Evolutionary conservation across 2,113 vertebrate genomes (phyloP).

Genomic region (Coturnix japonica): DNA sequence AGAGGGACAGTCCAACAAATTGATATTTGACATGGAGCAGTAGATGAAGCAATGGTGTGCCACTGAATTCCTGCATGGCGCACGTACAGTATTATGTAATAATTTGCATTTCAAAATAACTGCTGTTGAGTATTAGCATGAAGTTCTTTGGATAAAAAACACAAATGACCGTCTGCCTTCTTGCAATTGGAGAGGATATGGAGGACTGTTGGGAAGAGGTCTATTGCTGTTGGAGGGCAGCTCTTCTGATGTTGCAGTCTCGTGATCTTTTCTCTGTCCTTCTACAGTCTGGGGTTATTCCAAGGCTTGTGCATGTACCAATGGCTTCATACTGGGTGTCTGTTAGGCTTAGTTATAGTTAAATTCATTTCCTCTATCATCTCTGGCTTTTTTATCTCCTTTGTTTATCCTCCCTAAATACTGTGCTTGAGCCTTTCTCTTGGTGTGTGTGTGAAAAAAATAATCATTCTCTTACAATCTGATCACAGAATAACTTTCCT

Average conservation of each 20-base stretch:
- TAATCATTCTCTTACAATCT: neutral
- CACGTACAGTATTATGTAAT: neutral
- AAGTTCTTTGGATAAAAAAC: neutral
- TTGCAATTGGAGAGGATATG: neutral
- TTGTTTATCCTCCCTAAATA: neutral
- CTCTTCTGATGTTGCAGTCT: neutral
- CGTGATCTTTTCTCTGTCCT: neutral
- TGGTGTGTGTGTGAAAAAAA: fast-evolving
- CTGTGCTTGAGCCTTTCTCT: neutral
- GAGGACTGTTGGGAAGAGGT: neutral
- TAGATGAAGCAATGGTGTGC: neutral
- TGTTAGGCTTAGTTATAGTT: neutral
- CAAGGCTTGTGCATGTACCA: neutral
- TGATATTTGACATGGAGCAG: neutral
- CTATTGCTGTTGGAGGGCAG: fast-evolving
- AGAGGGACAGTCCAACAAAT: no score
- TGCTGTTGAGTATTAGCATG: neutral
- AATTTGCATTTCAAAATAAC: neutral
- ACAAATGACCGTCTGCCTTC: neutral
- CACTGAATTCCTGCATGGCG: neutral
- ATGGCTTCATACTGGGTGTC: neutral
- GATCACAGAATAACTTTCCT: neutral
- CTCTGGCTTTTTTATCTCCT: neutral
- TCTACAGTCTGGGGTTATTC: neutral
- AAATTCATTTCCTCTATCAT: neutral